Conservation (phyloP, 1,140 invertebrate species). For the Triops longicaudatus region DNA sequence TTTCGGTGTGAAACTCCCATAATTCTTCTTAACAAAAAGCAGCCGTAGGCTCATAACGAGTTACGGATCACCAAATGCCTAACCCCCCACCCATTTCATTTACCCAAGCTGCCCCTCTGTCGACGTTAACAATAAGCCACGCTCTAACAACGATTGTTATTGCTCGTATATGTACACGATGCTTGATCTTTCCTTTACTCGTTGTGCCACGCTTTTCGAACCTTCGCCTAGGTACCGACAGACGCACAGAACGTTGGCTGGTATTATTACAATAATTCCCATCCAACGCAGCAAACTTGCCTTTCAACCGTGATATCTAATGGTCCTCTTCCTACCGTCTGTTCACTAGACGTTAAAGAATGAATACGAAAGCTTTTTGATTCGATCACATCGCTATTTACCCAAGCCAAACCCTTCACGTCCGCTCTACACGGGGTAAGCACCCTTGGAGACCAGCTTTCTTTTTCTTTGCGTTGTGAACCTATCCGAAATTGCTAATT, state of each 20-base stretch:
- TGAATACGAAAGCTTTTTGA: too few relatives aligned
- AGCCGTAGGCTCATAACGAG: neutral
- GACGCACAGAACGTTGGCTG: too few relatives aligned
- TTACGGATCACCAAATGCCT: neutral
- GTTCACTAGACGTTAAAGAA: neutral
- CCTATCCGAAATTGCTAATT: too few relatives aligned
- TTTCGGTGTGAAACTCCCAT: neutral
- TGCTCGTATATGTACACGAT: neutral
- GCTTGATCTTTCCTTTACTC: neutral
- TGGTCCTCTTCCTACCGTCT: neutral
- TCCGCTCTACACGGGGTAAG: neutral
- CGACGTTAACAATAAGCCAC: neutral
- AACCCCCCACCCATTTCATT: neutral
- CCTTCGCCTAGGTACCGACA: too few relatives aligned
- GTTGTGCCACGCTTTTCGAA: neutral
- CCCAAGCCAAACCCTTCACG: neutral
- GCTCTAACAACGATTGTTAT: neutral
- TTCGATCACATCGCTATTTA: neutral
- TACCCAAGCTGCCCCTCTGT: neutral
- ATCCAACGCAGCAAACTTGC: neutral
- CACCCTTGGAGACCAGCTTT: neutral
- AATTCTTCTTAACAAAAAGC: slow-evolving; percentile 6
- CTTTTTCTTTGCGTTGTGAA: neutral
- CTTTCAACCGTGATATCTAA: neutral
- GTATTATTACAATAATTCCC: too few relatives aligned